Evolutionary conservation across 2,888 invertebrate genomes (phyloP).

Genomic region (Euproctis similis): DNA sequence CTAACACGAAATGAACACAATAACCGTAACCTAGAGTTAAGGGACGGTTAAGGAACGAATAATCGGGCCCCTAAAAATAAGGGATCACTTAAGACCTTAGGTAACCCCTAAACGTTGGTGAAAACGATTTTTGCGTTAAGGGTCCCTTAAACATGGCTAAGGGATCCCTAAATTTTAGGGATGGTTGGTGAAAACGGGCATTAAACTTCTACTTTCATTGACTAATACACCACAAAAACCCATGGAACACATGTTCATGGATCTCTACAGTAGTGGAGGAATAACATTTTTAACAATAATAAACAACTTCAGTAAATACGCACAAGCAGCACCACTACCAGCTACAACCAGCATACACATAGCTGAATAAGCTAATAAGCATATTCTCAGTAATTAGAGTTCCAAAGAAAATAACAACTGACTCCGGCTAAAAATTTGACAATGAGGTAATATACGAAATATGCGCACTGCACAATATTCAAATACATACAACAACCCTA

Average conservation of each 20-base stretch:
- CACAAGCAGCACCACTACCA: slow-evolving; percentile 18
- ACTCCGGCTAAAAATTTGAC: slow-evolving; percentile 22
- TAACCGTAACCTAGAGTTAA: too few species aligned
- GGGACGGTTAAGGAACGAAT: too few species aligned
- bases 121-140: too few species aligned
- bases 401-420: slow-evolving; percentile 22
- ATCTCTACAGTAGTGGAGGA: slow-evolving; percentile 9
- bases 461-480: slow-evolving; percentile 14
- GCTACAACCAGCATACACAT: slow-evolving; percentile 13
- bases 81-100: too few species aligned
- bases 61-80: too few species aligned
- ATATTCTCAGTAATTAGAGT: slow-evolving; percentile 13
- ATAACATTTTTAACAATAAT: slow-evolving; percentile 10
- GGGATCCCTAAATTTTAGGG: too few species aligned
- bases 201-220: slow-evolving; percentile 17
- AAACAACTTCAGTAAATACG: slow-evolving; percentile 24
- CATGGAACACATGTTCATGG: slow-evolving; percentile 21
- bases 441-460: slow-evolving; percentile 24
- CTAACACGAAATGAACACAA: too few species aligned
- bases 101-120: too few species aligned
- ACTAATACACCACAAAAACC: slow-evolving; percentile 16
- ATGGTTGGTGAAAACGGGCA: too few species aligned
- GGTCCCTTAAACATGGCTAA: too few species aligned
- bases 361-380: slow-evolving; percentile 4
- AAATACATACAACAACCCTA: slow-evolving; percentile 15